Conservation (phyloP, 2,113 vertebrate genomes). For the Telmatochromis bifrenatus region DNA sequence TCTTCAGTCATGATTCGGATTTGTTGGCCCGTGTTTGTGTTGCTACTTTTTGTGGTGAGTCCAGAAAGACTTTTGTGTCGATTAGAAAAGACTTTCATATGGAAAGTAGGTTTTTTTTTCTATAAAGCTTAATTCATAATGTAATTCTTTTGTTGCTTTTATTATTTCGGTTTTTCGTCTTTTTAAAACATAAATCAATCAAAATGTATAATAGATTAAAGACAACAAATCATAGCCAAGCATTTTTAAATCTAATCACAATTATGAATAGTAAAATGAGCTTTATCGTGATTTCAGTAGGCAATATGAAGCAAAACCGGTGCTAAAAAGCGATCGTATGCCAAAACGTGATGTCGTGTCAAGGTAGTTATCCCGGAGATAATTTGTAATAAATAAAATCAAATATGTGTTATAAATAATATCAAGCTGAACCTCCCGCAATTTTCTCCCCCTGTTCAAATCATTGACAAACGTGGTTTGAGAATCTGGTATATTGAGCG, state of each 20-base stretch:
- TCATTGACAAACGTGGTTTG: neutral
- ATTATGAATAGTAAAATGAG: neutral
- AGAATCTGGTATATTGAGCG: neutral
- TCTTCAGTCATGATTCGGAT: neutral
- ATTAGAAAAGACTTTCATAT: neutral
- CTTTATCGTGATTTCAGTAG: neutral
- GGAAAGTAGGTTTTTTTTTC: neutral
- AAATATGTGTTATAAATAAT: neutral
- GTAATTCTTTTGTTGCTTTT: neutral
- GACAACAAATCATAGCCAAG: neutral
- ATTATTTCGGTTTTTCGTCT: neutral
- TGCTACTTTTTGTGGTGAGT: neutral
- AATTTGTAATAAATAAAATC: neutral
- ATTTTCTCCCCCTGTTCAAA: neutral
- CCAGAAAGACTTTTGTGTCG: neutral
- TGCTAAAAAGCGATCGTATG: neutral
- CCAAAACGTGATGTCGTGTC: neutral
- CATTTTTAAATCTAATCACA: neutral
- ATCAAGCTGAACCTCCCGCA: neutral
- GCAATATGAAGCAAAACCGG: neutral
- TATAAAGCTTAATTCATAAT: neutral
- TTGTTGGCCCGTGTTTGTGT: neutral
- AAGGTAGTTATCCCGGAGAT: neutral
- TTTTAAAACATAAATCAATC: neutral
- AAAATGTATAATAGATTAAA: neutral